These are phyloP conservation scores for Anniella stebbinsi DNA, from an alignment of 2,797 vertebrate genomes.

Conservation along the genomic window DNA sequence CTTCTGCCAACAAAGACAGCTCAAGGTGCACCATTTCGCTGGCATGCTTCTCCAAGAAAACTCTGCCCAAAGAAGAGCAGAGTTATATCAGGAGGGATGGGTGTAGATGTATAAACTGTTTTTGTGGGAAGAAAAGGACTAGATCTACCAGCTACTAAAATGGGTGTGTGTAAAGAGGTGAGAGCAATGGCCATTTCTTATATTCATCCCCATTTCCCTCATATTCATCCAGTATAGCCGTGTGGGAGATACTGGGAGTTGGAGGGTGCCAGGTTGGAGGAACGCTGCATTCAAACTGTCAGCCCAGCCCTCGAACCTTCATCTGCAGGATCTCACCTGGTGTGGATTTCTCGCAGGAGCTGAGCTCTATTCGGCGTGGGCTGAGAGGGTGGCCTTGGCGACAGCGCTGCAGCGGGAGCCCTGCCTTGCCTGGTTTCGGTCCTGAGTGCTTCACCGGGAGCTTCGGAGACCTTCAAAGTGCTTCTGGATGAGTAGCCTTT, in stretches of 20 bases:
- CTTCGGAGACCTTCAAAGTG: slow-evolving; percentile 54
- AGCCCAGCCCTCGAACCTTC: too few species aligned
- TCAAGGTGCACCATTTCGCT: slow-evolving; percentile 65
- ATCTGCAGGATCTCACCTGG: slow-evolving; percentile 14
- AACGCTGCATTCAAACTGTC: not conserved
- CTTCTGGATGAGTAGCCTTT: slow-evolving; percentile 61
- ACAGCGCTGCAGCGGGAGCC: fast-evolving
- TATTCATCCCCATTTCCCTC: not conserved
- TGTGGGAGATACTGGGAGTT: too few species aligned
- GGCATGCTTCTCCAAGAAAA: slow-evolving; percentile 67
- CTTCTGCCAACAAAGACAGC: slow-evolving; percentile 49
- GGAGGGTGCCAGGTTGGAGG: too few species aligned
- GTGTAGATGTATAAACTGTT: not conserved
- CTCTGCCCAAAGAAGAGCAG: slow-evolving; percentile 51
- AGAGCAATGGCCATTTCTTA: not conserved
- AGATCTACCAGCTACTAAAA: not conserved
- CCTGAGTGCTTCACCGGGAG: slow-evolving; percentile 22
- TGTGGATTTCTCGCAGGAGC: not conserved
- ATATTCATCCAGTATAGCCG: not conserved
- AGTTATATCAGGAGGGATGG: not conserved
- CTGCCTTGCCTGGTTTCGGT: not conserved
- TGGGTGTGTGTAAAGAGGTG: too few species aligned
- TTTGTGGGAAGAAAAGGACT: not conserved
- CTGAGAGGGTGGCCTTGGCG: not conserved
- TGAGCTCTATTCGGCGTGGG: not conserved